Percentiles rank a stretch among this genome's conserved stretches.
These are phyloP conservation scores for Nemoura dubitans DNA, from an alignment of 2,888 invertebrate species.

Conservation along the genomic window DNA sequence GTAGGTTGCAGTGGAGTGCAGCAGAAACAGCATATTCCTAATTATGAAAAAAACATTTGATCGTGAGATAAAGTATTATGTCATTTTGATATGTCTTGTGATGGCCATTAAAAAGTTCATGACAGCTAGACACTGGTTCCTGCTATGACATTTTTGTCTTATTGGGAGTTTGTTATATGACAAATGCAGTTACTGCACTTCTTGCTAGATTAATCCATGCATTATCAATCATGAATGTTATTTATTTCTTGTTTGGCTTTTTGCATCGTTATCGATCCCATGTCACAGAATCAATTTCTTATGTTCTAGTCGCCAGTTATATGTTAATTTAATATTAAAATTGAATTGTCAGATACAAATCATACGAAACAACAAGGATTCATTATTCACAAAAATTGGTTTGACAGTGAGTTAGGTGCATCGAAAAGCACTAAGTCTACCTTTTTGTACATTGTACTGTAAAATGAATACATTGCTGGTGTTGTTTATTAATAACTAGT, in stretches of 20 bases:
- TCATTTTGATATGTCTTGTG: too few species aligned
- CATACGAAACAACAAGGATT: not conserved
- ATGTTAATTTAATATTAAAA: not conserved
- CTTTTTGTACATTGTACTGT: conserved; percentile 48
- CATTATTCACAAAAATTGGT: not conserved
- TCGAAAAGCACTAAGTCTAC: conserved; percentile 17
- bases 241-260: not conserved
- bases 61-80: too few species aligned
- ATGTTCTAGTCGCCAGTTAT: not conserved
- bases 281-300: not conserved
- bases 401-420: not conserved
- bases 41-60: too few species aligned
- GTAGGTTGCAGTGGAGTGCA: too few species aligned
- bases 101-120: not conserved
- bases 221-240: not conserved
- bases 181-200: not conserved
- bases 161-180: not conserved
- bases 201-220: not conserved
- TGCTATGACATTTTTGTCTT: not conserved
- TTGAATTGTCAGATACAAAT: not conserved
- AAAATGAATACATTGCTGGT: conserved; percentile 47
- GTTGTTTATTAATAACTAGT: conserved; percentile 43
- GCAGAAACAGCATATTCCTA: too few species aligned
- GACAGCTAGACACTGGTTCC: conserved; percentile 29
- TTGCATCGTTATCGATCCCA: not conserved